Conservation (phyloP, 1,140 invertebrate genomes). For the Ceratina australensis region DNA sequence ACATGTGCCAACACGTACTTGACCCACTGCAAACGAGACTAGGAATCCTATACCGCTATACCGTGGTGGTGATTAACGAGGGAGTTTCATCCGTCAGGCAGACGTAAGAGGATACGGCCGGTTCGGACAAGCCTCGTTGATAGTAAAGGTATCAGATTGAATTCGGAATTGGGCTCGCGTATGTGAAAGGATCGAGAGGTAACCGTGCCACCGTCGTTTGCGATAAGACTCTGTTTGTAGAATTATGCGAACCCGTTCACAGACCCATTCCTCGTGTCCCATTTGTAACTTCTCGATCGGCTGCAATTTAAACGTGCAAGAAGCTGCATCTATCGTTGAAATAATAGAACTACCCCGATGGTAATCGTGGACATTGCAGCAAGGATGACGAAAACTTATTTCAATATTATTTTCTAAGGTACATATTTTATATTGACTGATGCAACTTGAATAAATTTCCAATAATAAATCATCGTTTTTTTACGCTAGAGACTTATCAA, state of each 20-base stretch:
- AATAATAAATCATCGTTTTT: too few species aligned
- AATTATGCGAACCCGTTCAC: conserved; percentile 40
- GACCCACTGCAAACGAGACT: conserved; percentile 38
- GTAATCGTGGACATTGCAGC: too few species aligned
- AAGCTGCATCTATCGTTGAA: too few species aligned
- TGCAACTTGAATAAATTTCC: too few species aligned
- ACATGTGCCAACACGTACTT: too few species aligned
- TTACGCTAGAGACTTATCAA: too few species aligned
- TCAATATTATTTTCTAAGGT: too few species aligned
- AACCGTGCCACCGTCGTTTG: neutral
- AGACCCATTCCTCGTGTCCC: neutral
- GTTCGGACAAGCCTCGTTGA: conserved; percentile 18
- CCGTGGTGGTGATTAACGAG: conserved; percentile 43
- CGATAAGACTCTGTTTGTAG: conserved; percentile 19
- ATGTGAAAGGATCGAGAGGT: conserved; percentile 40
- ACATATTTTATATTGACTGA: too few species aligned
- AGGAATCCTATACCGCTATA: conserved; percentile 26
- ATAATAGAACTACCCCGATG: too few species aligned
- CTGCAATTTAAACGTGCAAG: neutral
- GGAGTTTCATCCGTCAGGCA: conserved; percentile 18
- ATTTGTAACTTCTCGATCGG: neutral
- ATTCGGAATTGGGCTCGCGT: conserved; percentile 26
- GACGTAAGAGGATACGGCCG: conserved; percentile 37
- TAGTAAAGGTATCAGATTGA: conserved; percentile 42
- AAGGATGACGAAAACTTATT: too few species aligned